phyloP scores from a whole-genome alignment of 2,797 vertebrate genomes.

The Crax fasciolata region DNA sequence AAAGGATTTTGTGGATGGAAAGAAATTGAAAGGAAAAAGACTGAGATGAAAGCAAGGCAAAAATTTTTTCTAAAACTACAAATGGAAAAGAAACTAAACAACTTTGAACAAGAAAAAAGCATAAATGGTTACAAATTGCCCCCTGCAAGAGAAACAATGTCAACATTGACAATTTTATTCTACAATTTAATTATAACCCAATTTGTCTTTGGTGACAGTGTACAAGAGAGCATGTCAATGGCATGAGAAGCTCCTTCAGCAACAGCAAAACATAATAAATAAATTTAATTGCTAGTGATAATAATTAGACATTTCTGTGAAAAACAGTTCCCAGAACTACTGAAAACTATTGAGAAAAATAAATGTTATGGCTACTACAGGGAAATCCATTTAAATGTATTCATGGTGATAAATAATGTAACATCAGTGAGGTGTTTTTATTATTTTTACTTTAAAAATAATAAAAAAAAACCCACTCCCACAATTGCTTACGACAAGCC shows the following conservation, averaged over 20 bases:
- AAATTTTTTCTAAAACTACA: neutral
- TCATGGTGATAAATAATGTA: neutral
- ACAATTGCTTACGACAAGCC: neutral
- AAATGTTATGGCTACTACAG: constrained; percentile 15
- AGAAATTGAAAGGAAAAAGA: neutral
- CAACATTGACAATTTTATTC: neutral
- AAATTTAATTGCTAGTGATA: constrained; percentile 61
- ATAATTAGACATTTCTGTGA: constrained; percentile 67
- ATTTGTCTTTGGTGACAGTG: neutral
- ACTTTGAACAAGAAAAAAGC: neutral
- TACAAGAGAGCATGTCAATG: constrained; percentile 9
- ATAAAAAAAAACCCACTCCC: neutral
- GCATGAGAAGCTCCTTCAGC: constrained; percentile 31
- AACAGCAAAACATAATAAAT: constrained; percentile 60
- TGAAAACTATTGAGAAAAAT: constrained; percentile 48
- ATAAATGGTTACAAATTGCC: neutral
- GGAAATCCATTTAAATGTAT: constrained; percentile 22
- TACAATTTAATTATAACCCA: neutral
- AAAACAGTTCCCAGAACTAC: constrained; percentile 71
- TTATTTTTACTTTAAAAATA: neutral
- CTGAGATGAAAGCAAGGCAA: neutral
- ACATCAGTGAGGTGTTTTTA: neutral
- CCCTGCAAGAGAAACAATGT: neutral
- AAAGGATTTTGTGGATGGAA: neutral
- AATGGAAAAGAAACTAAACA: neutral